Conservation (phyloP, 2,888 invertebrate genomes). For the Amaurobius ferox region DNA sequence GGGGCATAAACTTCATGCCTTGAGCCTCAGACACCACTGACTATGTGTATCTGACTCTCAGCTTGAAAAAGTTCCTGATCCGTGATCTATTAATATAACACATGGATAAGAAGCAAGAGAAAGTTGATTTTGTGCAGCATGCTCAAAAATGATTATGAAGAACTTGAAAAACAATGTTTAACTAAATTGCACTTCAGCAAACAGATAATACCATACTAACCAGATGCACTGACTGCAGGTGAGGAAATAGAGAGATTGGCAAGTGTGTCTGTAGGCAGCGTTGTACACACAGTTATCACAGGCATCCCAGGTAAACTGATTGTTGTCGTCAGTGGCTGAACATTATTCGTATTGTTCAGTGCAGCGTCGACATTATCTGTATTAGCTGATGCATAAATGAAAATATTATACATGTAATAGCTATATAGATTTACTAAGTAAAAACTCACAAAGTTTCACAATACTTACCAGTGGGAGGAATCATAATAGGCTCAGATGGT, state of each 20-base stretch:
- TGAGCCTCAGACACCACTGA: too few species aligned
- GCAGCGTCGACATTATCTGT: conserved; percentile 49
- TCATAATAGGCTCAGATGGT: conserved; percentile 53
- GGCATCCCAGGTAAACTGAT: conserved; percentile 86
- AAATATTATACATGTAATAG: background rate
- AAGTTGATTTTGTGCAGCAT: too few species aligned
- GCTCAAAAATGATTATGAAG: too few species aligned
- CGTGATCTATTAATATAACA: too few species aligned
- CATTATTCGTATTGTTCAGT: conserved; percentile 36
- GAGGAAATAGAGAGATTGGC: conserved; percentile 74
- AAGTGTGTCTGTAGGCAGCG: conserved; percentile 82
- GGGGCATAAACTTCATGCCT: too few species aligned
- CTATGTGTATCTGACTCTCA: too few species aligned
- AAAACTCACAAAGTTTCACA: background rate
- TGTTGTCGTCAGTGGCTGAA: conserved; percentile 72
- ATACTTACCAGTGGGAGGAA: conserved; percentile 52
- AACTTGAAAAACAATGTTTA: too few species aligned
- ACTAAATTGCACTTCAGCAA: too few species aligned
- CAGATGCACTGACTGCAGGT: conserved; percentile 23
- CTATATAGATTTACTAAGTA: background rate
- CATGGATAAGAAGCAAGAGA: too few species aligned
- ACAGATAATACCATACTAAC: conserved; percentile 12
- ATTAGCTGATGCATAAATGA: conserved; percentile 21
- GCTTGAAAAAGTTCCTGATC: too few species aligned
- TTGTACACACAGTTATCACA: conserved; percentile 86